phyloP scores from a whole-genome alignment of 1,140 invertebrate genomes.

The Vollenhovia emeryi region DNA sequence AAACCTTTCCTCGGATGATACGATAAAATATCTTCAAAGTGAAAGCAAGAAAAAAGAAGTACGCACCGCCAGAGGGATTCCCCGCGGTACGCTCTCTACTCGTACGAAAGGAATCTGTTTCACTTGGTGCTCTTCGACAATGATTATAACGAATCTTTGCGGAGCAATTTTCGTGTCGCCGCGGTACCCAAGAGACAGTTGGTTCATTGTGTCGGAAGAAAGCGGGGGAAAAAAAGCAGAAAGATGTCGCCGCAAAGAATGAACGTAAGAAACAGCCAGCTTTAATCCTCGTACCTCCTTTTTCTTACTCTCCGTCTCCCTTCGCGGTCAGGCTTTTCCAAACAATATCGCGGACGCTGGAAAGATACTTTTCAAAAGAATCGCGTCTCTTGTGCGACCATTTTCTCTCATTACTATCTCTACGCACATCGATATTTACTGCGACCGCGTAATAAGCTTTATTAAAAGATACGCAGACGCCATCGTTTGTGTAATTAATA shows the following conservation, averaged over 20 bases:
- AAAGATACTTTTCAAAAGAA: neutral
- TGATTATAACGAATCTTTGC: constrained; percentile 46
- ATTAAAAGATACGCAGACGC: constrained; percentile 15
- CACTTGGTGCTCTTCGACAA: constrained; percentile 26
- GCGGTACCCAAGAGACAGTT: neutral
- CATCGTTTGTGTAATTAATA: constrained; percentile 46
- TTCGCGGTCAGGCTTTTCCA: constrained; percentile 4
- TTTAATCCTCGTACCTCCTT: constrained; percentile 4
- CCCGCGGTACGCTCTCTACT: constrained; percentile 1
- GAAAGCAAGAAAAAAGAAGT: constrained; percentile 30
- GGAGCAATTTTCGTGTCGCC: constrained; percentile 27
- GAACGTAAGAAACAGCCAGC: neutral
- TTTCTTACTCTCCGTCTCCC: neutral
- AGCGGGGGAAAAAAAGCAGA: neutral
- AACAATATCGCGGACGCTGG: constrained; percentile 2
- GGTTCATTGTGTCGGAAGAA: neutral
- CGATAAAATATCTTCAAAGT: constrained; percentile 56
- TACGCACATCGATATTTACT: neutral
- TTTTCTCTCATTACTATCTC: neutral
- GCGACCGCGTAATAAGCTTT: constrained; percentile 6
- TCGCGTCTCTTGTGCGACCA: neutral
- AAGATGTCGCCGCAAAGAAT: neutral
- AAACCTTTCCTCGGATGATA: constrained; percentile 42
- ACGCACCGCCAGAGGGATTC: constrained; percentile 17
- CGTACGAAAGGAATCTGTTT: constrained; percentile 24